Conservation (phyloP, 1,140 invertebrate genomes). For the Brachionus paranguensis region DNA sequence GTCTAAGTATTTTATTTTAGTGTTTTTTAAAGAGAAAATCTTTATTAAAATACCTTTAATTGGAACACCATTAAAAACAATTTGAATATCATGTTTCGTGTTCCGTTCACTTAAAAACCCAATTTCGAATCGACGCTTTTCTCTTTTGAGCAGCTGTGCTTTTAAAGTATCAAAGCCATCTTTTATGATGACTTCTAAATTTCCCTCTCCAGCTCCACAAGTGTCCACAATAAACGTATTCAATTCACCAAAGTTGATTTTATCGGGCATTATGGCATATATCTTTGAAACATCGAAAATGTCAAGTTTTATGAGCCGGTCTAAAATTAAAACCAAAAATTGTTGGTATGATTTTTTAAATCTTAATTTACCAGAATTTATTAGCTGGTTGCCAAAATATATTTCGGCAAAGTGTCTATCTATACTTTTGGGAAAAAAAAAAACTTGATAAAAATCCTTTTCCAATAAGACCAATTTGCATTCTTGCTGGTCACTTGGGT, state of each 20-base stretch:
- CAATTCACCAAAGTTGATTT: conserved; percentile 14
- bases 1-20: not conserved
- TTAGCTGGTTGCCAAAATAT: not conserved
- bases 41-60: not conserved
- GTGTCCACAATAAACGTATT: conserved; percentile 35
- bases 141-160: not conserved
- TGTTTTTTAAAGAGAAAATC: not conserved
- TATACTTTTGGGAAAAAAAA: not conserved
- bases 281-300: conserved; percentile 18
- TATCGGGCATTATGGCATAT: not conserved
- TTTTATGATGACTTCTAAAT: conserved; percentile 34
- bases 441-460: conserved; percentile 12
- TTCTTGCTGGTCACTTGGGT: not conserved
- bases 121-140: conserved; percentile 30
- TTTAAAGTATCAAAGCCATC: conserved; percentile 17
- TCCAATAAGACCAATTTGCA: not conserved
- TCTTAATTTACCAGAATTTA: conserved; percentile 21
- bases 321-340: not conserved
- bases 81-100: not conserved
- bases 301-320: not conserved
- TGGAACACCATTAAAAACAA: conserved; percentile 21
- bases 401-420: not conserved
- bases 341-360: not conserved
- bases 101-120: not conserved
- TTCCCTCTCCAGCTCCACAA: conserved; percentile 30